Evolutionary conservation across 1,140 invertebrate species (phyloP).

Genomic region (Halictus rubicundus): DNA sequence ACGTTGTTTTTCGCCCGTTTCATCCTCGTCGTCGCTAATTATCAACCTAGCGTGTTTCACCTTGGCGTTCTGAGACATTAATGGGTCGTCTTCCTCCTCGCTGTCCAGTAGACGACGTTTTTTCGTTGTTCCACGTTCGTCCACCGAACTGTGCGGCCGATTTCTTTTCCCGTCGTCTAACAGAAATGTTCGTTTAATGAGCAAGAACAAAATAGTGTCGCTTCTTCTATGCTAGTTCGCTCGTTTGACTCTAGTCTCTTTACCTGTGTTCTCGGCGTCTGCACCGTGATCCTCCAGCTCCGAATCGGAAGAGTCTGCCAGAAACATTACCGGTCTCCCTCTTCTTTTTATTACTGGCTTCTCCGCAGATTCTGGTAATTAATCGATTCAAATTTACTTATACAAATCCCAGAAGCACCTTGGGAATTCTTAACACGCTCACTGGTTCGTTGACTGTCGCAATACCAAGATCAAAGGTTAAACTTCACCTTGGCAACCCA

Average conservation of each 20-base stretch:
- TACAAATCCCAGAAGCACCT: background rate
- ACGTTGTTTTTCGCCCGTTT: conserved; percentile 18
- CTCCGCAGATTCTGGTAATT: background rate
- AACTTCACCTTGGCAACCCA: no score
- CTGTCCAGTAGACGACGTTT: conserved; percentile 74
- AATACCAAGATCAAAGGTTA: no score
- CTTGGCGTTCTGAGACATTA: conserved; percentile 32
- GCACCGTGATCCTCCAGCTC: conserved; percentile 47
- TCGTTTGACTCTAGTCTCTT: background rate
- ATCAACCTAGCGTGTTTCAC: conserved; percentile 41
- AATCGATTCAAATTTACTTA: background rate
- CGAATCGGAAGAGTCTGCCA: conserved; percentile 60
- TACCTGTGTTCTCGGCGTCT: conserved; percentile 33
- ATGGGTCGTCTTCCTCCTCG: conserved; percentile 69
- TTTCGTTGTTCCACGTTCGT: conserved; percentile 64
- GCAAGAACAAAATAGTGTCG: background rate
- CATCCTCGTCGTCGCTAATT: conserved; percentile 63
- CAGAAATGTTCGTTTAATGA: conserved; percentile 17
- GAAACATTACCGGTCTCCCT: conserved; percentile 20
- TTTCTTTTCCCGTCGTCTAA: conserved; percentile 64
- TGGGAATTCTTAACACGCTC: no score
- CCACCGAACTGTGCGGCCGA: conserved; percentile 65
- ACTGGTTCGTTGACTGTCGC: no score
- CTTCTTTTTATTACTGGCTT: background rate
- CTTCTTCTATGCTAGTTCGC: background rate